phyloP scores from a whole-genome alignment of 2,797 vertebrate genomes.

The Oreochromis grahami region DNA sequence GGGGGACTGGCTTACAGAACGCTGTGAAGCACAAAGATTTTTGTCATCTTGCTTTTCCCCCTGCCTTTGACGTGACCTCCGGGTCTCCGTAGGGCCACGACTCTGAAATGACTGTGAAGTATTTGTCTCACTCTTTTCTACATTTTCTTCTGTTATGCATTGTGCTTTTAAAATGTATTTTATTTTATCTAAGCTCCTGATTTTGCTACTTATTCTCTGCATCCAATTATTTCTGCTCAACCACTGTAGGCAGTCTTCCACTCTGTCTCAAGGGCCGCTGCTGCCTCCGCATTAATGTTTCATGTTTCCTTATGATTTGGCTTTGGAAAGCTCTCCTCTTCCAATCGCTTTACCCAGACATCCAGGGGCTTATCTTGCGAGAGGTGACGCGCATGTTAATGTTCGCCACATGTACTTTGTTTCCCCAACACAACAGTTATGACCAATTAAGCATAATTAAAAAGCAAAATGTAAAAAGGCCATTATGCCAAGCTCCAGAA shows the following conservation, averaged over 20 bases:
- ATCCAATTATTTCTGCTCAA: slow-evolving; percentile 51
- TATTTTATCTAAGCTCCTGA: not conserved
- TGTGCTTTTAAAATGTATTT: not conserved
- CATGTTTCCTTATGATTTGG: slow-evolving; percentile 17
- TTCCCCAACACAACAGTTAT: not conserved
- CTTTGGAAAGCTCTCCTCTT: slow-evolving; percentile 9
- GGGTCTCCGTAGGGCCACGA: slow-evolving; percentile 4
- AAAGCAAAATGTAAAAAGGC: not conserved
- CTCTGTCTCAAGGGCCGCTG: slow-evolving; percentile 20
- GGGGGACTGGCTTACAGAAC: slow-evolving; percentile 34
- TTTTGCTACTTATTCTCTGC: slow-evolving; percentile 19
- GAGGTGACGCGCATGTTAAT: not conserved
- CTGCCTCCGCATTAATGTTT: slow-evolving; percentile 23
- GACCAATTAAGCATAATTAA: not conserved
- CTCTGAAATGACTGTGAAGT: not conserved
- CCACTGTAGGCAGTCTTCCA: slow-evolving; percentile 43
- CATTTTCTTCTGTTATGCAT: not conserved
- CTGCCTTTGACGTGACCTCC: slow-evolving; percentile 59
- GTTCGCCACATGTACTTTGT: not conserved
- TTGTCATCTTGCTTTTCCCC: slow-evolving; percentile 42
- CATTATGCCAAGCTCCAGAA: not conserved
- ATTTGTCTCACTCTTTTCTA: not conserved
- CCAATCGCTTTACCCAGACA: not conserved
- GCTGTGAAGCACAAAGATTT: slow-evolving; percentile 48
- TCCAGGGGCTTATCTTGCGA: not conserved